Base-by-base conservation (phyloP, 2,888 invertebrate genomes). In the Malacosoma neustria region DNA sequence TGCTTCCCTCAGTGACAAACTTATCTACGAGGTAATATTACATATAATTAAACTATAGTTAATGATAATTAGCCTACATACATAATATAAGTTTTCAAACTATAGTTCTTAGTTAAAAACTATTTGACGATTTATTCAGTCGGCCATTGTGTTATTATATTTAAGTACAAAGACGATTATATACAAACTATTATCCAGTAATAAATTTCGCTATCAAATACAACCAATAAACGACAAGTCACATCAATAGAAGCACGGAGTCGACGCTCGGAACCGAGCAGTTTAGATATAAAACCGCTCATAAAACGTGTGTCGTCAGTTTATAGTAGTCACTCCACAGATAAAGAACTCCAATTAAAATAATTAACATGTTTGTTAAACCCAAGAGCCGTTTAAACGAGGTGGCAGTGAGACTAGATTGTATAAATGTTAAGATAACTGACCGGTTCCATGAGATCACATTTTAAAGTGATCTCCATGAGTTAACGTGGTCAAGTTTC, bases 291-390 rank as follows among this genome's bases (percentile, higher is more conserved):
- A 33, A 45, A 45, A 42, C 36, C 12, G 38, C 14, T 47, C 49
- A 41, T 68, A 63, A 65, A 66, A 51, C 42, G 38, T 44, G 41
- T 49, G 51, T 48, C 43, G 39, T 37, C 43, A 48, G 55, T 59
- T 61, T 63, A 61, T 64, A 49, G 61, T 57, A 58, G 57, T 64
- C 43, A 50, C 51, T 54, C 52, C 57, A 51, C 49, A 59, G 66
- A 70, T 67, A 61, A 64, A 60, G 56, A 50, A 50, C 49, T 46
- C 58, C 61, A 69, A 70, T 75, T 65, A 70, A 22, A 22, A 22
- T 22, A 63, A 64, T 62, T 71, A 70, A 46, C 41, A 44, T 46
- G 44, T 49, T 43, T 42, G 40, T 39, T 47, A 44, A 22, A 9
- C 22, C 22, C 9, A 9, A 22, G 22, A 7, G 22, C 22, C 22